phyloP scores from a whole-genome alignment of 2,113 vertebrate species.

The Zeus faber region DNA sequence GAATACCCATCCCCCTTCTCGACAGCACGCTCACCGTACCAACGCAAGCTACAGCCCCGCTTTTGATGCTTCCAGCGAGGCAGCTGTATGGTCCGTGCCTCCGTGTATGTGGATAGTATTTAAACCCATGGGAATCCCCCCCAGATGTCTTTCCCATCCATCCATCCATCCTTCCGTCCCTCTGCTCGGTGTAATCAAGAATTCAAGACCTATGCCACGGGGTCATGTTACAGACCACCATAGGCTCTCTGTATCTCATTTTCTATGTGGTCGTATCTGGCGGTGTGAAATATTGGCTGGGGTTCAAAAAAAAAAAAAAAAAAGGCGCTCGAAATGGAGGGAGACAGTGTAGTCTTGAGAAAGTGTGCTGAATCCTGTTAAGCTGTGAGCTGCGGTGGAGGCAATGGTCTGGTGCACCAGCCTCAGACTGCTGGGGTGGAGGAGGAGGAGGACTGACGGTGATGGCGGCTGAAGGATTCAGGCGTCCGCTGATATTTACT shows the following conservation, averaged over 20 bases:
- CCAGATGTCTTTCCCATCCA: conserved; percentile 3
- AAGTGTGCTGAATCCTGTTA: conserved; percentile 50
- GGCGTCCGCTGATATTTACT: conserved; percentile 16
- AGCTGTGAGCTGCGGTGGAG: conserved; percentile 14
- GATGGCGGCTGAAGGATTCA: conserved; percentile 36
- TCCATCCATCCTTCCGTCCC: too few relatives aligned
- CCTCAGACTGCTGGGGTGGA: conserved; percentile 25
- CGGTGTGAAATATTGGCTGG: conserved; percentile 19
- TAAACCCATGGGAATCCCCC: background rate
- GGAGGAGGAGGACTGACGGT: conserved; percentile 19
- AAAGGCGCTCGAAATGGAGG: conserved; percentile 22
- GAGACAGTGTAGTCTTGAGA: conserved; percentile 23
- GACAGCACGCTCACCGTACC: too few relatives aligned
- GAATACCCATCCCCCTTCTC: too few relatives aligned
- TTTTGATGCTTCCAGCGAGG: too few relatives aligned
- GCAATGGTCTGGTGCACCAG: conserved; percentile 27
- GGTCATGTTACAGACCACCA: conserved; percentile 6
- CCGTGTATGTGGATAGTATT: background rate
- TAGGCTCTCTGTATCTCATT: conserved; percentile 14
- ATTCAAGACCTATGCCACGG: conserved; percentile 30
- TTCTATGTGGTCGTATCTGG: conserved; percentile 29
- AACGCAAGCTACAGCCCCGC: too few relatives aligned
- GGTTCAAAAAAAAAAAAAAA: too few relatives aligned
- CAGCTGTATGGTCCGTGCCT: too few relatives aligned
- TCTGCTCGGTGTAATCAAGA: conserved; percentile 10